These are phyloP conservation scores for Amyelois transitella DNA, from an alignment of 1,140 invertebrate genomes.

Conservation along the genomic window DNA sequence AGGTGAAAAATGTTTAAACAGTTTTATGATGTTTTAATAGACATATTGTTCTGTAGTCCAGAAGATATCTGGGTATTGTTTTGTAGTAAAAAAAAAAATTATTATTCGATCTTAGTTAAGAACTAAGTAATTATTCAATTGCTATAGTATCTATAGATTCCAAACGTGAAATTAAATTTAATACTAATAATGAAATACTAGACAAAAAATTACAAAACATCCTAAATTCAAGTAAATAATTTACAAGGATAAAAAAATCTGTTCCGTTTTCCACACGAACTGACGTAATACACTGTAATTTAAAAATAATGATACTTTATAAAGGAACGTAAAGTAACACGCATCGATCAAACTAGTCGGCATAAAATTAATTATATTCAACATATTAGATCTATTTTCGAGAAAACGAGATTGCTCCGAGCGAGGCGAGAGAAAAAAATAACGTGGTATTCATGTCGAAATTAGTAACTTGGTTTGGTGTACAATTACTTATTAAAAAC, in stretches of 20 bases:
- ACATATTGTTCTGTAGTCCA: no score
- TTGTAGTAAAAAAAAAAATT: no score
- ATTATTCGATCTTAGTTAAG: no score
- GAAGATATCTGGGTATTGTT: no score
- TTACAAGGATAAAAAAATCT: slow-evolving; percentile 29
- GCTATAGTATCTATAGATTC: background rate
- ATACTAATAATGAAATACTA: background rate
- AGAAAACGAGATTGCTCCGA: slow-evolving; percentile 63
- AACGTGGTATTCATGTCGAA: slow-evolving; percentile 59
- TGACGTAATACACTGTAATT: slow-evolving; percentile 63
- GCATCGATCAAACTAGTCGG: slow-evolving; percentile 57
- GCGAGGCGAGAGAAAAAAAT: slow-evolving; percentile 44
- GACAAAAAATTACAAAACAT: slow-evolving; percentile 41
- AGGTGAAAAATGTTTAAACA: no score
- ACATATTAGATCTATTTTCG: slow-evolving; percentile 68
- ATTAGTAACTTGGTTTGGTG: slow-evolving; percentile 50
- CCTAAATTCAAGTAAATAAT: slow-evolving; percentile 52
- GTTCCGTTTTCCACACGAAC: slow-evolving; percentile 49
- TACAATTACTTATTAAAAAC: slow-evolving; percentile 68
- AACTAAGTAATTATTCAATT: slow-evolving; percentile 17
- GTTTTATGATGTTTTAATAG: no score
- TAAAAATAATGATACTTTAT: slow-evolving; percentile 59
- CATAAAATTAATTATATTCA: slow-evolving; percentile 69
- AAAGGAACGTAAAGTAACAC: slow-evolving; percentile 41
- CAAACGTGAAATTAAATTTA: background rate